Evolutionary conservation across 2,888 invertebrate species (phyloP).

Genomic region (Tolmerus cingulatus): DNA sequence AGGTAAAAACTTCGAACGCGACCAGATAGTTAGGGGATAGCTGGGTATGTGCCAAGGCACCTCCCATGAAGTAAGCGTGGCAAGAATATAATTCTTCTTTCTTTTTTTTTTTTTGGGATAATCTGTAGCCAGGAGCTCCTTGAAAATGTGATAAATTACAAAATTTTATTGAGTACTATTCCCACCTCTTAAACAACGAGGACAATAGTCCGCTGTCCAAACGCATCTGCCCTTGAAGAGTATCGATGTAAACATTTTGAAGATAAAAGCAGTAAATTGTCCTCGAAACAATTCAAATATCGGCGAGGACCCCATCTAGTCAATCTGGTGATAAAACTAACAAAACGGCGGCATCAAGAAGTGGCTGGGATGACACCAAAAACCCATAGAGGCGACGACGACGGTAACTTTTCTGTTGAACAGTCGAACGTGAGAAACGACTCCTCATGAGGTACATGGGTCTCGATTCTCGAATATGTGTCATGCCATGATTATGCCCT

Average conservation of each 20-base stretch:
- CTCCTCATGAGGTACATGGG: background rate
- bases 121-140: background rate
- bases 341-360: background rate
- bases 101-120: background rate
- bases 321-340: background rate
- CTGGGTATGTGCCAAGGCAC: constrained; percentile 9
- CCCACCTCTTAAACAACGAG: background rate
- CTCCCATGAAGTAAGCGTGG: constrained; percentile 39
- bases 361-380: background rate
- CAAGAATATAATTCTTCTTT: background rate
- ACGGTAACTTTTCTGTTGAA: background rate
- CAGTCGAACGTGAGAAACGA: constrained; percentile 22
- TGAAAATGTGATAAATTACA: background rate
- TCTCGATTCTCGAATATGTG: constrained; percentile 1
- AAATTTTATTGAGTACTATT: background rate
- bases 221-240: background rate
- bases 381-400: background rate
- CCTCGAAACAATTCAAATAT: background rate
- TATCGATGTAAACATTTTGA: background rate
- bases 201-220: background rate
- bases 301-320: background rate
- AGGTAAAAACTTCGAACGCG: background rate
- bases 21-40: background rate
- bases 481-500: constrained; percentile 10
- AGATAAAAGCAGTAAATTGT: background rate